Conservation (phyloP, 2,113 vertebrate genomes). For the Pygoscelis antarcticus region DNA sequence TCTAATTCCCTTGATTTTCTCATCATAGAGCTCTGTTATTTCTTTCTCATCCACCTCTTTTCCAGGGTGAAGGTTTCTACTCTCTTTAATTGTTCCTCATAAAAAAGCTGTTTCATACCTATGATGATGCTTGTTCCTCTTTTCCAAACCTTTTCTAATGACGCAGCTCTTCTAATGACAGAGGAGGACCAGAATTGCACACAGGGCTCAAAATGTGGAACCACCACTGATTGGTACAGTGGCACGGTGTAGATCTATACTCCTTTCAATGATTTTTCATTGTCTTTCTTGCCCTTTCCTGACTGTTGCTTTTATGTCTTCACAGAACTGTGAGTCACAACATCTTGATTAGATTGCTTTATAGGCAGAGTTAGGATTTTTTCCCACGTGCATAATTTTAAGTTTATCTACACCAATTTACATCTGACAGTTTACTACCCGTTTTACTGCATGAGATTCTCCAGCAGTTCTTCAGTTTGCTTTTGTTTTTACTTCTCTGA, state of each 20-base stretch:
- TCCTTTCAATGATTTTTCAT: not conserved
- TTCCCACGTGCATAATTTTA: not conserved
- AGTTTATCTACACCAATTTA: not conserved
- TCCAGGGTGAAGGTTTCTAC: not conserved
- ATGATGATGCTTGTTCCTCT: not conserved
- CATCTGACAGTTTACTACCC: not conserved
- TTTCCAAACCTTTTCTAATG: not conserved
- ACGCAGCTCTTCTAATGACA: not conserved
- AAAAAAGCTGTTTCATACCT: not conserved
- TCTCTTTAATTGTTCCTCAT: not conserved
- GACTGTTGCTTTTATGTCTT: not conserved
- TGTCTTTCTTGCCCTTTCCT: not conserved
- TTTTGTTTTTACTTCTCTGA: not conserved
- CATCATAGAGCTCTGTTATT: not conserved
- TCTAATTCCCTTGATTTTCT: not conserved
- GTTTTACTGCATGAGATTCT: not conserved
- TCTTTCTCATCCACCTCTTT: not conserved
- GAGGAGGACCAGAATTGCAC: not conserved
- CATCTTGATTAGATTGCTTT: not conserved
- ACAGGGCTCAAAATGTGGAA: not conserved
- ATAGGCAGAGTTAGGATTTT: not conserved
- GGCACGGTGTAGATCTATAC: accelerated
- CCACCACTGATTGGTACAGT: not conserved
- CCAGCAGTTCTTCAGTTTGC: not conserved
- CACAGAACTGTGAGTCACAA: not conserved